Conservation (phyloP, 2,113 vertebrate species). For the Semnornis frantzii region DNA sequence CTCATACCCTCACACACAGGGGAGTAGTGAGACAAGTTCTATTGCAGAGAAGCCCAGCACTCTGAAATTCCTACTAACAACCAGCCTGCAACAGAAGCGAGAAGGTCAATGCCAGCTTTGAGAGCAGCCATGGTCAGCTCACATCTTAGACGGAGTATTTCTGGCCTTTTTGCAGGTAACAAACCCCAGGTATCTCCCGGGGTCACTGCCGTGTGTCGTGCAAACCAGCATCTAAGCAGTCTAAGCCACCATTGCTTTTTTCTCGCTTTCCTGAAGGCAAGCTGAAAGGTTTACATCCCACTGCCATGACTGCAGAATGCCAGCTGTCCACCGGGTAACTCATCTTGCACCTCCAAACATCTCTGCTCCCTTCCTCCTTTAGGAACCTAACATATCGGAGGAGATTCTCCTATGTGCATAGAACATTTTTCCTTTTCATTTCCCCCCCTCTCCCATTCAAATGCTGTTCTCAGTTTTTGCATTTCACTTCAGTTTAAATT, state of each 20-base stretch:
- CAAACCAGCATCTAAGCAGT: neutral
- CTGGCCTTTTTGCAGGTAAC: neutral
- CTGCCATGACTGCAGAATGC: neutral
- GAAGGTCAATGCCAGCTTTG: neutral
- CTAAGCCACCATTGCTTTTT: conserved; percentile 47
- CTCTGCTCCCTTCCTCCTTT: neutral
- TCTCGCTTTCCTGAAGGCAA: conserved; percentile 41
- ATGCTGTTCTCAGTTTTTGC: neutral
- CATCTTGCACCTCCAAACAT: neutral
- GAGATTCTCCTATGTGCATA: neutral
- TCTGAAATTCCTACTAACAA: neutral
- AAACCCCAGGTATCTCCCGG: neutral
- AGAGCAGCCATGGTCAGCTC: neutral
- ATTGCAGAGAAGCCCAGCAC: neutral
- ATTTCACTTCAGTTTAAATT: neutral
- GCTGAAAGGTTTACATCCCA: conserved; percentile 30
- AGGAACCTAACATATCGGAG: neutral
- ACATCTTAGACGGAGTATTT: neutral
- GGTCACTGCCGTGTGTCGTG: neutral
- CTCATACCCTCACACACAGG: neutral
- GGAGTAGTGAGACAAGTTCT: neutral
- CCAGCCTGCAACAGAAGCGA: too few species aligned
- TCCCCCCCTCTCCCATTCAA: neutral
- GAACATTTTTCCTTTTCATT: neutral
- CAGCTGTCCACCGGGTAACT: neutral